Percentiles rank a stretch among this genome's conserved stretches.
Evolutionary conservation across 2,113 vertebrate species (phyloP).

Genomic region (Charadrius vociferus): DNA sequence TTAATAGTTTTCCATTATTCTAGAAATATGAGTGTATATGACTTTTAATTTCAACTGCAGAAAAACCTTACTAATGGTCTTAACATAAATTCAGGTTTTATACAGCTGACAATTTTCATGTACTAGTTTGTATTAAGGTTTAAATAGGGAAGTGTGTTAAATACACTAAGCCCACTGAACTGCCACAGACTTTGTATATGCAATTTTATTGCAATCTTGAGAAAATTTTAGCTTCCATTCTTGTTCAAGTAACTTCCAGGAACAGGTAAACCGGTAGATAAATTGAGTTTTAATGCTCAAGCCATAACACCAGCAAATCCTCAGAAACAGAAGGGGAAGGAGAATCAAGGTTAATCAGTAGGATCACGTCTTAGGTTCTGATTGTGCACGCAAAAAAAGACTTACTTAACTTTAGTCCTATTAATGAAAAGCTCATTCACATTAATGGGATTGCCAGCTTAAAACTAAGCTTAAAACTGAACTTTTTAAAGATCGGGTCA

Average conservation of each 20-base stretch:
- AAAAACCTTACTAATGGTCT: neutral
- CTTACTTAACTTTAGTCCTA: conserved; percentile 27
- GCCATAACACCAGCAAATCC: neutral
- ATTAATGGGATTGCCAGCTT: conserved; percentile 16
- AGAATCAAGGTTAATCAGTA: conserved; percentile 34
- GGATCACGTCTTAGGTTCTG: neutral
- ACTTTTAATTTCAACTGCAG: neutral
- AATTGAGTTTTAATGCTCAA: neutral
- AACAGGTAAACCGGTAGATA: neutral
- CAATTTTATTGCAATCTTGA: neutral
- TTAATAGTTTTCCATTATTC: neutral
- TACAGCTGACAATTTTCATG: neutral
- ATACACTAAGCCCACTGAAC: neutral
- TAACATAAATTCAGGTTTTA: neutral
- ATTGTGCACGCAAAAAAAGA: conserved; percentile 13
- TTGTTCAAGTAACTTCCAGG: neutral
- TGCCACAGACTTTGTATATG: neutral
- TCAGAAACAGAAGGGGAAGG: neutral
- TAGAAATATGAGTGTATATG: neutral
- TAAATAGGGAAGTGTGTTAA: neutral
- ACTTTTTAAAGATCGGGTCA: neutral
- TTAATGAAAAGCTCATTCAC: conserved; percentile 47
- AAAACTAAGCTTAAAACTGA: neutral
- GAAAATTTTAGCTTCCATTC: neutral
- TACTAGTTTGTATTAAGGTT: neutral